These are phyloP conservation scores for Strongylocentrotus purpuratus DNA, from an alignment of 35 echinoderm and acorn worm species.

Conservation along the genomic window DNA sequence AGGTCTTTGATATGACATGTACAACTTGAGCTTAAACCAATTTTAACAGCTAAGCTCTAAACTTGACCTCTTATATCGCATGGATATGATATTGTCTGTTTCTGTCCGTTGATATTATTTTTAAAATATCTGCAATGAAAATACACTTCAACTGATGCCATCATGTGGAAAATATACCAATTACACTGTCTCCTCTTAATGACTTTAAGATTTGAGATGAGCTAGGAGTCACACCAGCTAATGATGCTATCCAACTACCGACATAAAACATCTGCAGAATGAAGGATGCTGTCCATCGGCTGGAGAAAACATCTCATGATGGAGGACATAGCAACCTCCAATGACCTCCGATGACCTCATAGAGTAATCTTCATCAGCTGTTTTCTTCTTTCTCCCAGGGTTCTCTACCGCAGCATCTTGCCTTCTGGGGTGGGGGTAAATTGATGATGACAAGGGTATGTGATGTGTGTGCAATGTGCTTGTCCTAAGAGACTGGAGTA, in stretches of 20 bases:
- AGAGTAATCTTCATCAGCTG: neutral
- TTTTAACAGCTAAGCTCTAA: no score
- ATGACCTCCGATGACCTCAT: neutral
- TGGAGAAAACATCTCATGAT: neutral
- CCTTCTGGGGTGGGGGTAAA: neutral
- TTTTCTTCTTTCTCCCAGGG: neutral
- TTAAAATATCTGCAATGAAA: neutral
- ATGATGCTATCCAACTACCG: neutral
- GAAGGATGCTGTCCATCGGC: neutral
- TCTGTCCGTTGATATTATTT: neutral
- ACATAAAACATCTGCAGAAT: neutral
- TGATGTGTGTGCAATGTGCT: neutral
- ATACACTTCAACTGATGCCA: neutral
- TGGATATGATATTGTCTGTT: no score
- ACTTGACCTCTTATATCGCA: no score
- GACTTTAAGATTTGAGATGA: neutral
- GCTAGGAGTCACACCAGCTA: neutral
- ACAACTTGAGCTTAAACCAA: no score
- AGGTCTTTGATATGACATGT: no score
- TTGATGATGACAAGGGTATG: neutral
- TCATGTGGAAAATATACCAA: neutral
- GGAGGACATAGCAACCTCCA: slow-evolving; percentile 7
- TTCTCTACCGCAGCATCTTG: neutral
- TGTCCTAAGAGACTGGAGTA: no score
- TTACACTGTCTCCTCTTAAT: neutral